Base-by-base conservation (phyloP, 2,797 vertebrate genomes). In the Tragopan temminckii region DNA sequence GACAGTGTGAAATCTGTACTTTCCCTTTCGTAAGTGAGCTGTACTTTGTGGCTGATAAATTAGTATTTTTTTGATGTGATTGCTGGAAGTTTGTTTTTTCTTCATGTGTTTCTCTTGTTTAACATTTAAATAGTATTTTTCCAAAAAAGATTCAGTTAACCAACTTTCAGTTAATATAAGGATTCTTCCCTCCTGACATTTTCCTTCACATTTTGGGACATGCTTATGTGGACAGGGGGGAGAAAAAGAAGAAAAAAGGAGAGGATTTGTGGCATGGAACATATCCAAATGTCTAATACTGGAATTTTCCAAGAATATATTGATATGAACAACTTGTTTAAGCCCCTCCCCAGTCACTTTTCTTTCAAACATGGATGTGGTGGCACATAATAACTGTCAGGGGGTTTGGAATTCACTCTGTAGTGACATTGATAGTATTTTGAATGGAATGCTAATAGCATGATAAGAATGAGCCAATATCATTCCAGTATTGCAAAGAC, bases 391-490 rank as follows among this genome's bases (percentile, higher is more conserved):
- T 40, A 66, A 29, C 35, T 85, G 75, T 55, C 10, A 13, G 27
- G 12, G 27, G 11, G 1, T 0, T 31, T 70, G 17, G 23, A 69
- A 42, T 82, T 95, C 12, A 27, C 9, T 86, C 31, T 63, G 4
- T 79, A 24, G 8, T 79, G 40, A 86, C 92, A 70, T 25, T 63
- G 36, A 10, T 77, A 18, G 7, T 70, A 24, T 74, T 85, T 36
- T 81, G 81, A 25, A 27, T 74, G 36, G 4, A 29, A 70, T 85
- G 33, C 88, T 84, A 29, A 31, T 77, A 36, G 4, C 57, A 36
- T 68, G n/a, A 53, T 68, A 80, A 59, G 27, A 93, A 45, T n/a
- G 75, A 79, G n/a, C 12, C 89, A 48, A 36, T 82, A 55, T 13
- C 23, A 19, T 85, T 53, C 64, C 36, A 57, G 20, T 82, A 48